Conservation (phyloP, 1,140 invertebrate genomes). For the Hyphantria cunea region DNA sequence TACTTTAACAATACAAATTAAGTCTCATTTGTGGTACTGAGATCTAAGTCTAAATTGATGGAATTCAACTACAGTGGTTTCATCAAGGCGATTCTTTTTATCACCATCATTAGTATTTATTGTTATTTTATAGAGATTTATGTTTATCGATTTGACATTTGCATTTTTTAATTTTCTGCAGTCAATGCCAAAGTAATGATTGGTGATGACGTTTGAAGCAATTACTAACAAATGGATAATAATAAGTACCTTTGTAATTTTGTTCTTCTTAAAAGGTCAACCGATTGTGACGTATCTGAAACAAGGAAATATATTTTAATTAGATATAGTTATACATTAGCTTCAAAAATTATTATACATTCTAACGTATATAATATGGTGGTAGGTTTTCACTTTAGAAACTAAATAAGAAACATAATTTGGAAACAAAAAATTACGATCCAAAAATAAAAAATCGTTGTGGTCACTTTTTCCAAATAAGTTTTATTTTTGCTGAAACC, state of each 20-base stretch:
- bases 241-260: constrained; percentile 61
- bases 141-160: constrained; percentile 35
- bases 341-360: too few species aligned
- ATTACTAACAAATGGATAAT: constrained; percentile 12
- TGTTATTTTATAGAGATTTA: constrained; percentile 37
- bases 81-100: constrained; percentile 17
- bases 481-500: too few species aligned
- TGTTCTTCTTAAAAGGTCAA: constrained; percentile 54
- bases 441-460: too few species aligned
- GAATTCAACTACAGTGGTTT: constrained; percentile 15
- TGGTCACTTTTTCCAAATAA: too few species aligned
- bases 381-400: too few species aligned
- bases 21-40: background rate
- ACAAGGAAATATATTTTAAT: constrained; percentile 46
- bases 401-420: too few species aligned
- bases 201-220: constrained; percentile 3
- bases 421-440: too few species aligned
- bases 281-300: constrained; percentile 61
- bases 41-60: constrained; percentile 7
- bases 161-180: constrained; percentile 27
- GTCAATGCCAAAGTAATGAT: constrained; percentile 28
- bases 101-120: constrained; percentile 30
- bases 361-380: too few species aligned
- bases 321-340: constrained; percentile 12
- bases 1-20: too few species aligned